A percentile compares a stretch with the other conserved stretches of the same genome.
Conservation (phyloP, 2,797 vertebrate genomes). For the Oreortyx pictus region DNA sequence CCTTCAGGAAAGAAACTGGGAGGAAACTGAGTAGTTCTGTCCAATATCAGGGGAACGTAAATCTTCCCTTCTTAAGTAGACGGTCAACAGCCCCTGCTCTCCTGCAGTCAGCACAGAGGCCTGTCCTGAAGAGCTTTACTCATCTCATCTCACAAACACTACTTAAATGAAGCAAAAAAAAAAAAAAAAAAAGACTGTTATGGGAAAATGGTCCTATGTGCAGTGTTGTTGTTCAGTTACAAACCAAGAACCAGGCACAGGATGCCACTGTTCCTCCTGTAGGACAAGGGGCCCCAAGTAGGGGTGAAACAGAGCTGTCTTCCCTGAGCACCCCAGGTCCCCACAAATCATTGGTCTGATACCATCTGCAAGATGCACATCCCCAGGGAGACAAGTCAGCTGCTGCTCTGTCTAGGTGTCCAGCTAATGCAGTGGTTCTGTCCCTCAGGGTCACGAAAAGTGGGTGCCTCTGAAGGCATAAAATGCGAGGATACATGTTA, state of each 20-base stretch:
- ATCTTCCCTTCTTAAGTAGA: not conserved
- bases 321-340: fast-evolving
- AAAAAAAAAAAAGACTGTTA: not conserved
- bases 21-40: not conserved
- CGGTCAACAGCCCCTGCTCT: not conserved
- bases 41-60: not conserved
- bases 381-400: not conserved
- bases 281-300: not conserved
- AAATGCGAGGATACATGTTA: not conserved
- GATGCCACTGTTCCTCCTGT: not conserved
- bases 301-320: not conserved
- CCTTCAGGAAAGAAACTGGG: not conserved
- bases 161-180: not conserved
- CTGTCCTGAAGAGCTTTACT: not conserved
- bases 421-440: not conserved
- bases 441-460: not conserved
- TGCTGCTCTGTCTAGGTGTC: not conserved
- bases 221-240: not conserved
- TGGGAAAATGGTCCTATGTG: not conserved
- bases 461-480: not conserved
- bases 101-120: not conserved
- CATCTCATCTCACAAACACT: fast-evolving
- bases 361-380: not conserved
- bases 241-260: not conserved
- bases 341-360: fast-evolving